Conservation (phyloP, 64 coral and sea anemone genomes). For the Montipora cactus region DNA sequence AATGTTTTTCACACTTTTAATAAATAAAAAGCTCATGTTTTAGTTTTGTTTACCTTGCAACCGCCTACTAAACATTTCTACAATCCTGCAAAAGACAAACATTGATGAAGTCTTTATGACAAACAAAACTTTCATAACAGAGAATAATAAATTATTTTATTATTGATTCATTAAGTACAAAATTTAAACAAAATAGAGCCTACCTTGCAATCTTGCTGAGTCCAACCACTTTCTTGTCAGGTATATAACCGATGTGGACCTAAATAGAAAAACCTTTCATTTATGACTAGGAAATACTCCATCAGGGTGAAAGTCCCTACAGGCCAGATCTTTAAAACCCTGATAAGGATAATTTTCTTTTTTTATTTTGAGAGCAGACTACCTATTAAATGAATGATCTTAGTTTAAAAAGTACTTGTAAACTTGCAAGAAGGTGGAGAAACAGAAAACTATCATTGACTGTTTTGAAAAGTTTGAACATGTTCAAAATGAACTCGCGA, state of each 20-base stretch:
- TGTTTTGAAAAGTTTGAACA: too few species aligned
- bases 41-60: slow-evolving; percentile 77
- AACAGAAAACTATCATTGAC: too few species aligned
- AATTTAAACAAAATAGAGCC: not conserved
- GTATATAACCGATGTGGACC: slow-evolving; percentile 96
- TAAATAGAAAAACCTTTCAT: slow-evolving; percentile 36
- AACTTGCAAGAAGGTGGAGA: too few species aligned
- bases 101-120: too few species aligned
- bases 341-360: too few species aligned
- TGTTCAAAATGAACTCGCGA: too few species aligned
- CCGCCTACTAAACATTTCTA: slow-evolving; percentile 95
- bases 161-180: not conserved
- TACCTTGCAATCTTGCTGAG: slow-evolving; percentile 97
- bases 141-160: not conserved
- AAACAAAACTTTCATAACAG: not conserved
- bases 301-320: too few species aligned
- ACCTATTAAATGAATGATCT: too few species aligned
- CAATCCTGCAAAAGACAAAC: slow-evolving; percentile 76
- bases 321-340: too few species aligned
- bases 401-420: too few species aligned
- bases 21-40: not conserved
- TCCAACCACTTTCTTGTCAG: slow-evolving; percentile 92
- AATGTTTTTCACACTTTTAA: not conserved
- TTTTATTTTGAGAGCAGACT: too few species aligned
- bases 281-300: too few species aligned